Conservation (phyloP, 1,140 invertebrate genomes). For the Dryas iulia region DNA sequence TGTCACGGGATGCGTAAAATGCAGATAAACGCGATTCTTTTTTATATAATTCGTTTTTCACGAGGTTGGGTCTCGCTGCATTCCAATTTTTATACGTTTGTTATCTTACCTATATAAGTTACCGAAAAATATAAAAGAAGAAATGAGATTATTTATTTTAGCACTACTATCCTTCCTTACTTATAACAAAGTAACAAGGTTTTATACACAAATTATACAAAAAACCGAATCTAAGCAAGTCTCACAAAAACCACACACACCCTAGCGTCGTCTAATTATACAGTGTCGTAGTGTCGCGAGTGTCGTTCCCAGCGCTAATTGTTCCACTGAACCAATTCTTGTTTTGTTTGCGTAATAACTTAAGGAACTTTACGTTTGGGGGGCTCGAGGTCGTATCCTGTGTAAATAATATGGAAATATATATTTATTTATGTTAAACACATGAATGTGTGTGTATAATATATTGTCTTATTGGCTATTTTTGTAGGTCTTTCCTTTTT, state of each 20-base stretch:
- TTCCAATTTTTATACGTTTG: no score
- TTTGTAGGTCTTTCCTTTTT: no score
- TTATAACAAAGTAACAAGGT: no score
- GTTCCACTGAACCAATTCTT: constrained; percentile 19
- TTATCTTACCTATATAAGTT: no score
- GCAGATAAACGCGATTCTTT: no score
- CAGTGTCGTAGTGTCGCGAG: constrained; percentile 18
- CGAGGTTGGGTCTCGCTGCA: no score
- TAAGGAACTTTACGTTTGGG: neutral
- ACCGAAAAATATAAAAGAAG: no score
- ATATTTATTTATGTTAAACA: neutral
- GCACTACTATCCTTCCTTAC: no score
- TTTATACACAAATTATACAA: neutral
- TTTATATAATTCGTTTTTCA: no score
- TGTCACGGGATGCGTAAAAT: no score
- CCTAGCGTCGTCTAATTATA: constrained; percentile 12
- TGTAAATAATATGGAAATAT: neutral
- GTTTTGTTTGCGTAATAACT: constrained; percentile 14
- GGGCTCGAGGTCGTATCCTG: neutral
- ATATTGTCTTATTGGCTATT: no score
- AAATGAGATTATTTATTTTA: no score
- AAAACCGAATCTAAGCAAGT: neutral
- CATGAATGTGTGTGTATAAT: neutral
- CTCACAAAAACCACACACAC: constrained; percentile 5
- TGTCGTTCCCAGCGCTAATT: constrained; percentile 13